Evolutionary conservation across 2,113 vertebrate genomes (phyloP).

Genomic region (Numida meleagris): DNA sequence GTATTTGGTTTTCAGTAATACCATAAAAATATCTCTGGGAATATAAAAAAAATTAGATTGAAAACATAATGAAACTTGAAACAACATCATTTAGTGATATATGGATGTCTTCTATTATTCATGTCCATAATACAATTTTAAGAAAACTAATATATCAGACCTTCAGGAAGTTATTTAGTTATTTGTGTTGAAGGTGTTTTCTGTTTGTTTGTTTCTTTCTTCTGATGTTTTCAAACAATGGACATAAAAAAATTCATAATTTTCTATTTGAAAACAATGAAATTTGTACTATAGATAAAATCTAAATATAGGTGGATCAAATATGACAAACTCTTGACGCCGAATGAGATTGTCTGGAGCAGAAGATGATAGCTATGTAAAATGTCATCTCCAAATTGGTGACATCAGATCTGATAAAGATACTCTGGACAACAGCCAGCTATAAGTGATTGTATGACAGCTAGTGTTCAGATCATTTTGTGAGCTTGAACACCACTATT

Average conservation of each 20-base stretch:
- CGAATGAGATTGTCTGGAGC: neutral
- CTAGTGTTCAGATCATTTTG: neutral
- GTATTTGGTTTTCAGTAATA: neutral
- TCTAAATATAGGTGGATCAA: neutral
- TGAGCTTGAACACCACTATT: neutral
- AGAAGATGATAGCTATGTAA: neutral
- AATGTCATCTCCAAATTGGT: neutral
- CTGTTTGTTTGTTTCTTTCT: neutral
- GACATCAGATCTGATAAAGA: neutral
- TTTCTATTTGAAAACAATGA: neutral
- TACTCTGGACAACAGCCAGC: neutral
- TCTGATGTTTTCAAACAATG: neutral
- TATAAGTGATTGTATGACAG: neutral
- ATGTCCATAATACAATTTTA: neutral
- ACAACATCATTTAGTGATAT: neutral
- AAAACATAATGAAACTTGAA: conserved; percentile 8
- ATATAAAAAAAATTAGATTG: neutral
- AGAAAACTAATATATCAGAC: neutral
- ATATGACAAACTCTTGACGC: neutral
- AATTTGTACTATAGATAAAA: neutral
- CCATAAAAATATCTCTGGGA: neutral
- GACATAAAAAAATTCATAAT: neutral
- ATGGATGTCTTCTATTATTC: neutral
- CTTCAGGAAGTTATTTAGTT: neutral
- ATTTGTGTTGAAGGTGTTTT: neutral